Evolutionary conservation across 2,113 vertebrate species (phyloP).

Genomic region (Sylvia atricapilla): DNA sequence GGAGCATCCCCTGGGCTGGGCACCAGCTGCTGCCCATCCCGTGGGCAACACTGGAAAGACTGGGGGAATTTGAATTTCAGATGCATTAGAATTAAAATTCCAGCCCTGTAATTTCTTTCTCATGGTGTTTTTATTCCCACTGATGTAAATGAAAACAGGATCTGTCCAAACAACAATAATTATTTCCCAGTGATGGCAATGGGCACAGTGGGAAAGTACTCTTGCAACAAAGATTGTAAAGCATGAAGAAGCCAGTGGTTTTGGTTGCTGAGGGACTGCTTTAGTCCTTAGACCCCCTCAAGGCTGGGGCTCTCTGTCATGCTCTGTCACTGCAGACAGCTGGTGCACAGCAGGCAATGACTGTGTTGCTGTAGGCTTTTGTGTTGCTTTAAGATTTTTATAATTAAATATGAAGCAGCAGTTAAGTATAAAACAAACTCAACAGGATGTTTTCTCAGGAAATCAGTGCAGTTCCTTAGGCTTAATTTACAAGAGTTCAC

Average conservation of each 20-base stretch:
- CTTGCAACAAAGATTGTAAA: neutral
- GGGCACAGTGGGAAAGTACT: neutral
- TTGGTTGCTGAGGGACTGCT: neutral
- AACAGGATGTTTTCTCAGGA: conserved; percentile 8
- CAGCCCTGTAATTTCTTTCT: neutral
- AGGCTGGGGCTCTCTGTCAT: neutral
- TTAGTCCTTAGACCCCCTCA: neutral
- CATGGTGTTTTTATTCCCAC: neutral
- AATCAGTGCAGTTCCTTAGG: neutral
- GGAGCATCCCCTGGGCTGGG: neutral
- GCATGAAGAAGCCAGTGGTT: neutral
- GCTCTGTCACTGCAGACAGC: conserved; percentile 39
- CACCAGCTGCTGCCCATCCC: neutral
- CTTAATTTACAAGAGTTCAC: neutral
- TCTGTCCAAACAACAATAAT: neutral
- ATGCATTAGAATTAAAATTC: neutral
- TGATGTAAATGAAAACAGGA: neutral
- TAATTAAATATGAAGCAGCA: conserved; percentile 29
- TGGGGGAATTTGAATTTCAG: neutral
- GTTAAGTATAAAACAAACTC: neutral
- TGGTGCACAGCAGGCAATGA: neutral
- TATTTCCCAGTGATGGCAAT: neutral
- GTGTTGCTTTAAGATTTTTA: conserved; percentile 10
- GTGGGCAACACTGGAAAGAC: neutral
- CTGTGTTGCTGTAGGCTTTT: conserved; percentile 18